Conservation (phyloP, 2,797 vertebrate genomes). For the Sparidentex hasta region DNA sequence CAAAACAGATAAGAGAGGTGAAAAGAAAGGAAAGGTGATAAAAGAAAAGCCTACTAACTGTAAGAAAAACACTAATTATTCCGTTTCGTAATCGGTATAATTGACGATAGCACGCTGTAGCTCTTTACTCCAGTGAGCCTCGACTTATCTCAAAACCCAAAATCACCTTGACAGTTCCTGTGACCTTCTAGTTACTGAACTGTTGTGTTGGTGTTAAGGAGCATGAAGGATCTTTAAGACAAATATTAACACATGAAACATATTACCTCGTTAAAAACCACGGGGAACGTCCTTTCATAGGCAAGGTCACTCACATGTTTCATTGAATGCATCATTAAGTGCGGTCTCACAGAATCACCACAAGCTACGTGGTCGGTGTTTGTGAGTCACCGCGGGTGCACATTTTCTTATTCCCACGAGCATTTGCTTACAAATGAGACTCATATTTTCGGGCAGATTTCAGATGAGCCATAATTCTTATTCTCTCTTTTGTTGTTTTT, state of each 20-base stretch:
- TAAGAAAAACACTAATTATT: not conserved
- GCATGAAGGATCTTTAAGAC: constrained; percentile 39
- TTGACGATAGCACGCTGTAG: not conserved
- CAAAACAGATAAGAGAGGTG: not conserved
- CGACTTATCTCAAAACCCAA: constrained; percentile 11
- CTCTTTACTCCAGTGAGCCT: not conserved
- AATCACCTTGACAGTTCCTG: constrained; percentile 33
- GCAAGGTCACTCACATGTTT: constrained; percentile 47
- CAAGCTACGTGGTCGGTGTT: not conserved
- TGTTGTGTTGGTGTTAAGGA: constrained; percentile 17
- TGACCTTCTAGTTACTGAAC: constrained; percentile 40
- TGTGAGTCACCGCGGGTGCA: constrained; percentile 4
- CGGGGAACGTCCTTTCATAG: constrained; percentile 23
- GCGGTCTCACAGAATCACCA: constrained; percentile 3
- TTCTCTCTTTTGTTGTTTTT: not conserved
- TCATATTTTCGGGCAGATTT: not conserved
- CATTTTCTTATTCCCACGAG: not conserved
- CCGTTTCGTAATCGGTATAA: not conserved
- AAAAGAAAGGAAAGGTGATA: constrained; percentile 1
- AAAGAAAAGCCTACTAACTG: not conserved
- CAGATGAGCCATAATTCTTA: not conserved
- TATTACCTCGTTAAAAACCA: constrained; percentile 30
- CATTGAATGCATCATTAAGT: constrained; percentile 52
- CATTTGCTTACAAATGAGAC: not conserved
- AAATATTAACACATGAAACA: constrained; percentile 69